Conservation (phyloP, 2,888 invertebrate genomes). For the Neoitamus cyanurus region DNA sequence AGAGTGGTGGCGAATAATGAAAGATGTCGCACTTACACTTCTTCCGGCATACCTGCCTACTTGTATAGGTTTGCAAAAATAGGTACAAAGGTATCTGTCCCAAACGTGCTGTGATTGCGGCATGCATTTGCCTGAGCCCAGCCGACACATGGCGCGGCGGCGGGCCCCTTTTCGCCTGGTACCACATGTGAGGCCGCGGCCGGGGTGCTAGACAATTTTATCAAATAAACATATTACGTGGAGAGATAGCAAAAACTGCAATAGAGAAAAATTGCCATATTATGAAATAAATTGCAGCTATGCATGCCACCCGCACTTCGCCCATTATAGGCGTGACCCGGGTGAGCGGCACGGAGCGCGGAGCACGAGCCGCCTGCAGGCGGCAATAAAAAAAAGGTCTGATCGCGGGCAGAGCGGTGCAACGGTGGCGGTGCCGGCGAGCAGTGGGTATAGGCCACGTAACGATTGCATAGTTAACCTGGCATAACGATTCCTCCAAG, state of each 20-base stretch:
- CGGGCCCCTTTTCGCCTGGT: neutral
- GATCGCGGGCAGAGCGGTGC: neutral
- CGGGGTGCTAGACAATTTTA: slow-evolving; percentile 9
- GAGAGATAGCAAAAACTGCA: neutral
- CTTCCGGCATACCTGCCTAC: neutral
- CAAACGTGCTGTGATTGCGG: neutral
- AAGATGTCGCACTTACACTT: neutral
- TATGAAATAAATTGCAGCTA: slow-evolving; percentile 39
- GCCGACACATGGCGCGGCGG: neutral
- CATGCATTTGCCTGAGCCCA: neutral
- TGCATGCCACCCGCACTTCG: slow-evolving; percentile 38
- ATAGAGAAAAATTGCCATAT: slow-evolving; percentile 14
- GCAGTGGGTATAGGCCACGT: neutral
- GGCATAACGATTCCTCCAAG: neutral
- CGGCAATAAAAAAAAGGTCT: neutral
- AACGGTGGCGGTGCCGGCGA: neutral
- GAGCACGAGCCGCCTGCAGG: slow-evolving; percentile 15
- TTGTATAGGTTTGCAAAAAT: neutral
- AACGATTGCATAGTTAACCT: neutral
- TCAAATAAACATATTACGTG: slow-evolving; percentile 10
- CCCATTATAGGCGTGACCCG: neutral
- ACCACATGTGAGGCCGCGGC: neutral
- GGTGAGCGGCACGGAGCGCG: neutral
- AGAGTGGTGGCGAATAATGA: neutral
- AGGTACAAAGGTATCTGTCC: neutral